phyloP scores from a whole-genome alignment of 2,113 vertebrate genomes.

The Zosterops pallidus region DNA sequence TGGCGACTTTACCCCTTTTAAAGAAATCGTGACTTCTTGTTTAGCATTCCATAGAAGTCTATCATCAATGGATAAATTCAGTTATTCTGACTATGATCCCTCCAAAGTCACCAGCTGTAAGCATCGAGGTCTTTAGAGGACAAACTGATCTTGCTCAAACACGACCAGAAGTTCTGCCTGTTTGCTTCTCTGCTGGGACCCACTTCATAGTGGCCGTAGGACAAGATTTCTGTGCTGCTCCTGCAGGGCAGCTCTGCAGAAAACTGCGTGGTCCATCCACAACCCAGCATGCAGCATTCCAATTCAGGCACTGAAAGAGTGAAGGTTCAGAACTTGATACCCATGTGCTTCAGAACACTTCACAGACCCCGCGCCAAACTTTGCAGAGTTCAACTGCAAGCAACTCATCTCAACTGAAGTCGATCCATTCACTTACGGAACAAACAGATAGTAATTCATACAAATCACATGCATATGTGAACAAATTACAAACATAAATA shows the following conservation, averaged over 20 bases:
- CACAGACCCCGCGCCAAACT: neutral
- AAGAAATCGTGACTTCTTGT: fast-evolving
- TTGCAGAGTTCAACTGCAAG: neutral
- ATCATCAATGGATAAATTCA: neutral
- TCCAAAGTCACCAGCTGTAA: neutral
- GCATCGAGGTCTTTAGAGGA: neutral
- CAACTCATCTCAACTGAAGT: neutral
- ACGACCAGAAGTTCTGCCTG: neutral
- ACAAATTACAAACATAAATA: neutral
- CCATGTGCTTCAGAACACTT: fast-evolving
- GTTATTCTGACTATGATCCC: neutral
- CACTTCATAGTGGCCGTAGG: fast-evolving
- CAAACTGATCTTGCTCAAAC: neutral
- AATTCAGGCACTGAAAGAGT: neutral
- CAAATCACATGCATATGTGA: neutral
- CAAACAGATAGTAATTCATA: neutral
- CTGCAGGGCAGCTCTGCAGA: neutral
- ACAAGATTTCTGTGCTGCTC: neutral
- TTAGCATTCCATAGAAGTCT: neutral
- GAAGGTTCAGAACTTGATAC: neutral
- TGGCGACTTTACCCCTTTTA: neutral
- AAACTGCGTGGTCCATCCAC: fast-evolving
- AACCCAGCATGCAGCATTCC: fast-evolving
- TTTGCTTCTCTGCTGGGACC: neutral
- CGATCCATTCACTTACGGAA: neutral